A percentile compares a stretch with the other conserved stretches of the same genome.
These are phyloP conservation scores for Paramuricea clavata DNA, from an alignment of 92 coral and sea anemone genomes.

Conservation along the genomic window DNA sequence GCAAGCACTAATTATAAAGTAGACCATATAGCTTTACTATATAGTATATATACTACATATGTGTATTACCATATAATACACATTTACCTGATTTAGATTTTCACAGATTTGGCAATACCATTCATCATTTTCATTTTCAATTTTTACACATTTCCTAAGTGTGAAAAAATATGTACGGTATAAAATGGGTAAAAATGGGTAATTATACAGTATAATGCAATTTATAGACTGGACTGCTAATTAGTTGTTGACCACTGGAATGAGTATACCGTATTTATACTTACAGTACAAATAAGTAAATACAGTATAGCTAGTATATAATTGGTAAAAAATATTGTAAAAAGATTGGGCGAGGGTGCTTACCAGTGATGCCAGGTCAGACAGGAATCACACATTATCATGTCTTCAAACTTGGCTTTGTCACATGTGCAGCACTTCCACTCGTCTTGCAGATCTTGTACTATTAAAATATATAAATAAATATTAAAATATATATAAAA, in stretches of 20 bases:
- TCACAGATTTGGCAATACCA: background rate
- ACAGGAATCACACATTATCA: slow-evolving; percentile 4
- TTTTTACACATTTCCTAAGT: background rate
- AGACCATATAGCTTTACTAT: no score
- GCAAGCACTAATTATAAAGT: no score
- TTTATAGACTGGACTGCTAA: background rate
- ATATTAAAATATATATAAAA: no score
- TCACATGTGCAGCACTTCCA: background rate
- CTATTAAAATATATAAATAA: no score
- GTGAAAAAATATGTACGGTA: background rate
- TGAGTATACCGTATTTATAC: no score
- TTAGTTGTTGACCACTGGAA: no score
- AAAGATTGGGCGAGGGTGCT: background rate
- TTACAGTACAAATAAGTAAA: no score
- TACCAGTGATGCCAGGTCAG: slow-evolving; percentile 16
- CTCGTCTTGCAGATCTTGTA: slow-evolving; percentile 21
- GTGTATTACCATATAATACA: no score
- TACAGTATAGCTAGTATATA: no score
- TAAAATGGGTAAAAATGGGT: background rate
- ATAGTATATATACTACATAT: no score
- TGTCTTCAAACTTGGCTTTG: background rate
- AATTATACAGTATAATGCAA: background rate
- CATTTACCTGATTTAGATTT: no score
- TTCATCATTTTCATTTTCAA: background rate
- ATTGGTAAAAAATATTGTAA: no score